Conservation (phyloP, 2,113 vertebrate genomes). For the Neogale vison region DNA sequence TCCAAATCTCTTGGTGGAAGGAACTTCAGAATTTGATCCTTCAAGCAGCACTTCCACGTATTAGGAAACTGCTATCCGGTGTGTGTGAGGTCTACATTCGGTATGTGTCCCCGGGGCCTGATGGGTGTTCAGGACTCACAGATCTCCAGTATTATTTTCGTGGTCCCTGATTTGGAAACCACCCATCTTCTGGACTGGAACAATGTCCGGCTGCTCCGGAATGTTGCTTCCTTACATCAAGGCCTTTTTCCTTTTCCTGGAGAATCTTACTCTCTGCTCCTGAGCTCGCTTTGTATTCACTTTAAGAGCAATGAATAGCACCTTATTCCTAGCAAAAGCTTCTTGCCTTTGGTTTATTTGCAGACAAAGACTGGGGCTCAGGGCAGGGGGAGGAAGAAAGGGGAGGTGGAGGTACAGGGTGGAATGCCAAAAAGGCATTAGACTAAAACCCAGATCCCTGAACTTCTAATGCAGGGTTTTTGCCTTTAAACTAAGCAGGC, state of each 20-base stretch:
- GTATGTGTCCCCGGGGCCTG: neutral
- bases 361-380: neutral
- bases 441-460: neutral
- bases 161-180: neutral
- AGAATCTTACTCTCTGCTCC: slow-evolving; percentile 4
- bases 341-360: neutral
- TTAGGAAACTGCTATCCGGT: neutral
- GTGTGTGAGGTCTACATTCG: neutral
- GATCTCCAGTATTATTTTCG: neutral
- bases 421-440: neutral
- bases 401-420: neutral
- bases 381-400: neutral
- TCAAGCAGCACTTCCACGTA: neutral
- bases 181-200: neutral
- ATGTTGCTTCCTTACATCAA: neutral
- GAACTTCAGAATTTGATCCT: neutral
- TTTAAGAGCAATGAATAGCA: neutral
- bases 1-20: neutral
- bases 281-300: neutral
- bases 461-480: neutral
- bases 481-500: neutral
- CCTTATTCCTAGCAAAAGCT: neutral
- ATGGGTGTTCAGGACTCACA: neutral
- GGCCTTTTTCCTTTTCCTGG: neutral
- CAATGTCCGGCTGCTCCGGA: neutral